These are phyloP conservation scores for Meteorus cinctellus DNA, from an alignment of 2,888 invertebrate species.

Conservation along the genomic window DNA sequence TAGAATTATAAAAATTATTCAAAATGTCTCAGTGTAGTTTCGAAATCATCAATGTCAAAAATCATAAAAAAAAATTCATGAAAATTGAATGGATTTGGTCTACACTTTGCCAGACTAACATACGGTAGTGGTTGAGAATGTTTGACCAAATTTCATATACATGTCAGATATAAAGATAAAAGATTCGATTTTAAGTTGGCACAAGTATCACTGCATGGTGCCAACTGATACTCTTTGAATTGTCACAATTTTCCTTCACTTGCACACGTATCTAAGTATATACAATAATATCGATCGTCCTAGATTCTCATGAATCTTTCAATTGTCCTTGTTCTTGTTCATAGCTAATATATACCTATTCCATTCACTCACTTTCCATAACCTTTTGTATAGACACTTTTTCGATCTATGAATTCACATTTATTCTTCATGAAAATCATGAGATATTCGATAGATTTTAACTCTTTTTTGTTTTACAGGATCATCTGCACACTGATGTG, in stretches of 20 bases:
- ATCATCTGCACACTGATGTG: constrained; percentile 75
- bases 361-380: not conserved
- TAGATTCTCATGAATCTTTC: not conserved
- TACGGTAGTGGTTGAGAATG: too few species aligned
- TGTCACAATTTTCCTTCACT: not conserved
- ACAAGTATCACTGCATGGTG: not conserved
- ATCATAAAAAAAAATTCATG: too few species aligned
- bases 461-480: constrained; percentile 69
- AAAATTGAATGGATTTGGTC: too few species aligned
- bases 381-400: not conserved
- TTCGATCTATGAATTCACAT: not conserved
- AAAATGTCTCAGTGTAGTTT: too few species aligned
- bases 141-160: too few species aligned
- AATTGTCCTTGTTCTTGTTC: constrained; percentile 23
- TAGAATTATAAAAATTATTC: too few species aligned
- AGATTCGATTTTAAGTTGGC: not conserved
- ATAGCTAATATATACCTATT: not conserved
- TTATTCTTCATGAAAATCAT: too few species aligned
- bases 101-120: too few species aligned
- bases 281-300: not conserved
- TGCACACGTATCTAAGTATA: not conserved
- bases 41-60: too few species aligned
- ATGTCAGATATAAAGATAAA: not conserved
- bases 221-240: not conserved
- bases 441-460: too few species aligned